These are phyloP conservation scores for Lepidocolaptes lacrymiger DNA, from an alignment of 2,797 vertebrate species.

Conservation along the genomic window DNA sequence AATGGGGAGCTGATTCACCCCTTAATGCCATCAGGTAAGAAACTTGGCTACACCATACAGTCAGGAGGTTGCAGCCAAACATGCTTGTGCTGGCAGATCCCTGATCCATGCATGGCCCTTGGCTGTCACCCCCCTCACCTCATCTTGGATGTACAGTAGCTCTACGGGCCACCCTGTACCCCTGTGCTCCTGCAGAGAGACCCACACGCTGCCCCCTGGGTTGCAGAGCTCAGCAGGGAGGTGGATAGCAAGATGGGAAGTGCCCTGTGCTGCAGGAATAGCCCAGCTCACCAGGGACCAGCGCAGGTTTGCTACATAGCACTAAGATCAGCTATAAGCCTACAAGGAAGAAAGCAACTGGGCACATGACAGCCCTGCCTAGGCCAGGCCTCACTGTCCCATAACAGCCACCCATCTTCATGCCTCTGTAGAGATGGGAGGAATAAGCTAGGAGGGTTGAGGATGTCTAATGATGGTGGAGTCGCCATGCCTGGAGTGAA, in stretches of 20 bases:
- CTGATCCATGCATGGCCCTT: neutral
- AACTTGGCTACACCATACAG: neutral
- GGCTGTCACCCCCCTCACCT: neutral
- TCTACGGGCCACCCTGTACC: neutral
- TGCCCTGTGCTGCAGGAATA: neutral
- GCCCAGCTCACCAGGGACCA: neutral
- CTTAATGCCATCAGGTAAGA: neutral
- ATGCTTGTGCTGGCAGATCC: neutral
- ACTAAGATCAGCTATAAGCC: slow-evolving; percentile 11
- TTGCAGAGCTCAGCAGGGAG: neutral
- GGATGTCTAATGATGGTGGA: neutral
- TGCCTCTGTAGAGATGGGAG: neutral
- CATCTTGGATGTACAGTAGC: neutral
- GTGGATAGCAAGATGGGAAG: neutral
- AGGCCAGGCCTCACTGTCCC: neutral
- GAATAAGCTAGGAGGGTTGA: neutral
- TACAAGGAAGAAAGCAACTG: neutral
- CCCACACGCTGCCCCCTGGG: neutral
- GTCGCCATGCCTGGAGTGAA: neutral
- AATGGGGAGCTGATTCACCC: neutral
- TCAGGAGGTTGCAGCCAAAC: neutral
- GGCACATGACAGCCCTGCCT: neutral
- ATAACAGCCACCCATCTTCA: neutral
- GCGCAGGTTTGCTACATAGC: slow-evolving; percentile 27
- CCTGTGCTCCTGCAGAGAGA: neutral